Evolutionary conservation across 2,113 vertebrate species (phyloP).

Genomic region (human): DNA sequence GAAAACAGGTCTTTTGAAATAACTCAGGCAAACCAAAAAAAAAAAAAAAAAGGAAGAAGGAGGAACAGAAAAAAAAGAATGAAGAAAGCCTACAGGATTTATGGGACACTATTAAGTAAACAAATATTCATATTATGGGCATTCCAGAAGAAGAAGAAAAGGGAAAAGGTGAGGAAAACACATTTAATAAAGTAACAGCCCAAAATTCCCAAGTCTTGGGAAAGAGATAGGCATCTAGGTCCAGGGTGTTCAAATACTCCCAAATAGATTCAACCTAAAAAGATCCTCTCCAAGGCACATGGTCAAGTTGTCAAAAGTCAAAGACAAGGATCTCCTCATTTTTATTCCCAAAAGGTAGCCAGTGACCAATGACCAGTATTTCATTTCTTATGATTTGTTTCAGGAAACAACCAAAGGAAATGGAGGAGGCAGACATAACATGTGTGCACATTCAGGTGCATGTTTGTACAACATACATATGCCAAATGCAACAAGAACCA

Average conservation of each 20-base stretch:
- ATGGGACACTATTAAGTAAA: not conserved
- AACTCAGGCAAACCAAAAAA: not conserved
- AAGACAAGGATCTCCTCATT: not conserved
- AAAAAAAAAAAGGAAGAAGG: too few species aligned
- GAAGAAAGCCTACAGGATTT: not conserved
- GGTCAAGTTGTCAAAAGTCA: not conserved
- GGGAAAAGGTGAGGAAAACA: not conserved
- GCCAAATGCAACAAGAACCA: not conserved
- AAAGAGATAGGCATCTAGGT: not conserved
- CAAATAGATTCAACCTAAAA: not conserved
- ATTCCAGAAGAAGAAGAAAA: not conserved
- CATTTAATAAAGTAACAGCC: not conserved
- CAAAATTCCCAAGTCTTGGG: not conserved
- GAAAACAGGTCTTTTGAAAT: not conserved
- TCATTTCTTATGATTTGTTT: conserved; percentile 11
- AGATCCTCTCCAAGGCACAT: not conserved
- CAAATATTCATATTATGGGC: not conserved
- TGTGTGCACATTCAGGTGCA: accelerated
- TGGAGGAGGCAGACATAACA: not conserved
- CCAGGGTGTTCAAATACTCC: not conserved
- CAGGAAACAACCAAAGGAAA: not conserved
- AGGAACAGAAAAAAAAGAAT: not conserved
- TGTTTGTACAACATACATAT: not conserved
- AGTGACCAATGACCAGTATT: not conserved
- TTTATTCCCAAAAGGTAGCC: not conserved